A percentile compares a stretch with the other conserved stretches of the same genome.
phyloP scores from a whole-genome alignment of 1,140 invertebrate species.

The Charaxes varanes region DNA sequence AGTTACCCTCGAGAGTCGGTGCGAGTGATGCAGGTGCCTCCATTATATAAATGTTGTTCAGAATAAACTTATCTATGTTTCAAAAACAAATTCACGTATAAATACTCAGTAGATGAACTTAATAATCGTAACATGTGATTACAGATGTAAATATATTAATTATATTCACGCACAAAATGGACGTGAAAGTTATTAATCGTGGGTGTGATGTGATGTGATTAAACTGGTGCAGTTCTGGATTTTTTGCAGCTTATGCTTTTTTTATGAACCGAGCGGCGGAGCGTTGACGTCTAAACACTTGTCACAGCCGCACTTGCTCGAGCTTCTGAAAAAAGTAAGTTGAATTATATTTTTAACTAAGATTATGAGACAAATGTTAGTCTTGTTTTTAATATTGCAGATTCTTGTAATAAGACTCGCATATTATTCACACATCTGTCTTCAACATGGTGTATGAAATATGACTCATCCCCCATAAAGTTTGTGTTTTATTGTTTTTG shows the following conservation, averaged over 20 bases:
- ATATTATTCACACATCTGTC: conserved; percentile 15
- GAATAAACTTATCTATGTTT: conserved; percentile 25
- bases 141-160: conserved; percentile 58
- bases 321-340: conserved; percentile 27
- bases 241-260: conserved; percentile 27
- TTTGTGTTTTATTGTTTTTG: conserved; percentile 25
- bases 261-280: conserved; percentile 25
- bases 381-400: conserved; percentile 6
- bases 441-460: conserved; percentile 23
- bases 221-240: conserved; percentile 20
- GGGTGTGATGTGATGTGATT: conserved; percentile 47
- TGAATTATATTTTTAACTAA: conserved; percentile 9
- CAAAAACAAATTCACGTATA: conserved; percentile 20
- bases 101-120: conserved; percentile 21
- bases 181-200: conserved; percentile 53
- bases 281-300: conserved; percentile 25
- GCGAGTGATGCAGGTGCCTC: conserved; percentile 34
- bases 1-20: conserved; percentile 20
- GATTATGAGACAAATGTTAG: conserved; percentile 3
- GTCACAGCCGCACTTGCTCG: conserved; percentile 18
- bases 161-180: conserved; percentile 52
- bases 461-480: conserved; percentile 15
- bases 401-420: conserved; percentile 9
- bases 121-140: conserved; percentile 53
- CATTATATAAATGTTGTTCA: conserved; percentile 15